These are phyloP conservation scores for Augochlora pura DNA, from an alignment of 1,140 invertebrate genomes.

Conservation along the genomic window DNA sequence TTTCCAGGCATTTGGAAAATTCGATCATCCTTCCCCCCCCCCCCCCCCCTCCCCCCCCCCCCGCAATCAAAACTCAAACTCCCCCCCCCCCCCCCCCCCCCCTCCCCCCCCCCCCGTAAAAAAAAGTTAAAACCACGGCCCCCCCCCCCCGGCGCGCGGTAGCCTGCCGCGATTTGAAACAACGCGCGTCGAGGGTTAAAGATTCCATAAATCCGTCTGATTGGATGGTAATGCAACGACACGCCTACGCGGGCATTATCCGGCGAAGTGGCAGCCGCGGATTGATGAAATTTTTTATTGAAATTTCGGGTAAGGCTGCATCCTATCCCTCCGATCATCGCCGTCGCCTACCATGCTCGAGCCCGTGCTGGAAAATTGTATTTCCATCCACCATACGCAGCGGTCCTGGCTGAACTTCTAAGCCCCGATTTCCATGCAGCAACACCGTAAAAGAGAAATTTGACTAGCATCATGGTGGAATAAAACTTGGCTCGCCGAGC, in stretches of 20 bases:
- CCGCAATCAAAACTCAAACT: too few species aligned
- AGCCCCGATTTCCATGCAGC: slow-evolving; percentile 41
- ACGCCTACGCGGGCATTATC: slow-evolving; percentile 10
- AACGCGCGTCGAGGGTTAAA: neutral
- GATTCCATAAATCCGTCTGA: slow-evolving; percentile 42
- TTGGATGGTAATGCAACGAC: slow-evolving; percentile 44
- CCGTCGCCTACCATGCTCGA: slow-evolving; percentile 37
- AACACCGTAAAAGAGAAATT: slow-evolving; percentile 12
- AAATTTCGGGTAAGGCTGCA: slow-evolving; percentile 46
- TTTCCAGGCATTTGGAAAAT: neutral
- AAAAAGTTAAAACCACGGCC: too few species aligned
- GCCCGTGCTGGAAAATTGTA: slow-evolving; percentile 48
- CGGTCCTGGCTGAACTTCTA: slow-evolving; percentile 23
- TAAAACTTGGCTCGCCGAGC: slow-evolving; percentile 12
- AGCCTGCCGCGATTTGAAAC: neutral
- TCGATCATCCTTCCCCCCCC: neutral
- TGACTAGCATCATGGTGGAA: slow-evolving; percentile 23
- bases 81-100: too few species aligned
- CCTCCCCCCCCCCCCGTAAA: too few species aligned
- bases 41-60: too few species aligned
- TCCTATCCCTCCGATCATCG: slow-evolving; percentile 15
- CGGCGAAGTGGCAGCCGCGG: neutral
- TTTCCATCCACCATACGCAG: slow-evolving; percentile 33
- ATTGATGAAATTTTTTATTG: slow-evolving; percentile 62
- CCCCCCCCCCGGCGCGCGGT: too few species aligned